phyloP scores from a whole-genome alignment of 2,888 invertebrate genomes.

The Podabrus alpinus region DNA sequence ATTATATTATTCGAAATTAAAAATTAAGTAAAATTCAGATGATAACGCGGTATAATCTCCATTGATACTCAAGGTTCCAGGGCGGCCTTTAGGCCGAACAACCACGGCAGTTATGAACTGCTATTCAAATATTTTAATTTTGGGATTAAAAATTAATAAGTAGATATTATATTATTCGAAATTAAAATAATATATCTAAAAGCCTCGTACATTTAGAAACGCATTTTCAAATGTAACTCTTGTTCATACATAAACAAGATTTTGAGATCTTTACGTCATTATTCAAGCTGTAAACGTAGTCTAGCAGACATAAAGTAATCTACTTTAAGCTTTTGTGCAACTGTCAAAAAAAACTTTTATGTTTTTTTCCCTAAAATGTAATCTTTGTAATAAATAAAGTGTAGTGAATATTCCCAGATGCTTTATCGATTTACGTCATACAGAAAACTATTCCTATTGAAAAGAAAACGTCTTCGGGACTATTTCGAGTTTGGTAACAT shows the following conservation, averaged over 20 bases:
- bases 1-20: no score
- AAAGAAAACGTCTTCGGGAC: background rate
- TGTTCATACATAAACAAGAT: background rate
- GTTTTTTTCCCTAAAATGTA: background rate
- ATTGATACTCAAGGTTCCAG: no score
- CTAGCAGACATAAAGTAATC: background rate
- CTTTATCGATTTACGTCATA: background rate
- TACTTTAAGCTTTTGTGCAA: background rate
- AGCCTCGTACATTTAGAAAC: background rate
- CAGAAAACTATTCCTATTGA: background rate
- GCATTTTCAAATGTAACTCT: background rate
- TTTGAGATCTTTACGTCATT: background rate
- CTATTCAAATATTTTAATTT: no score
- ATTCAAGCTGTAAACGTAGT: background rate
- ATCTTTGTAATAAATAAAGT: background rate
- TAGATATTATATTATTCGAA: no score
- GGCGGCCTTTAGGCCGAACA: no score
- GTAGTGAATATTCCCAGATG: constrained; percentile 4
- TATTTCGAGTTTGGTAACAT: background rate
- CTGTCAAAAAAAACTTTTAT: background rate
- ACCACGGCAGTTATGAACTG: no score
- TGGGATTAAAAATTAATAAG: no score
- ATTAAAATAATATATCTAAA: no score
- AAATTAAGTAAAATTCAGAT: no score
- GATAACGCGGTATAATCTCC: no score